Evolutionary conservation across 2,888 invertebrate species (phyloP), one percentile per base, ranked within the genome.

Genomic region (Acleris holmiana): DNA sequence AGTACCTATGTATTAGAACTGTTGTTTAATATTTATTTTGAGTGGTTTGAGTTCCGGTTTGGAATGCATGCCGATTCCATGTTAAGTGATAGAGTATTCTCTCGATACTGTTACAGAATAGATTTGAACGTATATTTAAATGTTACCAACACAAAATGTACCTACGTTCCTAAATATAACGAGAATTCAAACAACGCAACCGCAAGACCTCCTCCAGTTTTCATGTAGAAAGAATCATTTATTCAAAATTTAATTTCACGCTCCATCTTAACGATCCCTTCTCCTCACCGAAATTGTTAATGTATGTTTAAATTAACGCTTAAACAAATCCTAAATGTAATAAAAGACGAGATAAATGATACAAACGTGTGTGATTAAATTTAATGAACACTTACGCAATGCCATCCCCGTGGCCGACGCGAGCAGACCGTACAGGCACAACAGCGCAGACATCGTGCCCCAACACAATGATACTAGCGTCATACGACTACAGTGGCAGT

Each of bases 331-430:
- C 23, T n/a, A 44, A 8, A 55, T 21, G 55, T 55, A 55, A 56
- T 44, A 21, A 55, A 29, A 44, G 50, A 10, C 7, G 55, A 55
- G 21, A 55, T 19, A 29, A 25, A 49, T 19, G 29, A 19, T 25
- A 41, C 50, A 46, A 41, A 44, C 44, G 55, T 44, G 44, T n/a
- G 47, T 21, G 23, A 54, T 48, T 51, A 48, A 54, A 54, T 65
- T 65, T 60, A 65, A 65, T 65, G 15, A 65, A 60, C 60, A 83
- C 85, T 85, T 75, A 86, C 86, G 84, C 67, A 85, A 57, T 21
- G 50, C 60, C 55, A 65, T 29, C n/a, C 54, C 54, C 25, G 54
- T 23, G 54, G 65, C 60, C 13, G 44, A 55, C 25, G 60, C 29
- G 8, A 65, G 6, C 15, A 65, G 21, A 23, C 59, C 54, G 41